Conservation (phyloP, 2,888 invertebrate species). For the Aricia artaxerxes region DNA sequence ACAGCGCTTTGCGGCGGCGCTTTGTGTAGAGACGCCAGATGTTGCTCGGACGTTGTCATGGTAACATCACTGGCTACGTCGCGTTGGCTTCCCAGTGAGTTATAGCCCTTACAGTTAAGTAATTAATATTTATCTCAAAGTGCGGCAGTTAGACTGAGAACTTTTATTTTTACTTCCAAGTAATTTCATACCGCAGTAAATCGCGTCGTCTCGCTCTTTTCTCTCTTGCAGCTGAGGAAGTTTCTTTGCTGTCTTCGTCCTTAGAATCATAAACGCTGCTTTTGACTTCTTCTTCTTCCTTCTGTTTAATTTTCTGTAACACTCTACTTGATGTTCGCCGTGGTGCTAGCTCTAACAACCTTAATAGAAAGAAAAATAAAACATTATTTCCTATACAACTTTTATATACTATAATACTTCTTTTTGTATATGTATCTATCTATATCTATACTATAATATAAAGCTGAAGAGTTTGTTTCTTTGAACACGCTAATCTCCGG, state of each 20-base stretch:
- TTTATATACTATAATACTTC: neutral
- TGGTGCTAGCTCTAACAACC: conserved; percentile 84
- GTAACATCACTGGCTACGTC: too few relatives aligned
- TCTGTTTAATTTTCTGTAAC: conserved; percentile 80
- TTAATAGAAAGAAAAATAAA: conserved; percentile 40
- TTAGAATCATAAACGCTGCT: conserved; percentile 61
- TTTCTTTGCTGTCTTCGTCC: conserved; percentile 72
- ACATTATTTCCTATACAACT: neutral
- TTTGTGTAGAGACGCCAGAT: too few relatives aligned
- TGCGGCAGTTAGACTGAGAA: too few relatives aligned
- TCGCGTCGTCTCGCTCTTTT: conserved; percentile 79
- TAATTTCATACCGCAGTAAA: conserved; percentile 57
- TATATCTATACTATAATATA: too few relatives aligned
- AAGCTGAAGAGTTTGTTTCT: too few relatives aligned
- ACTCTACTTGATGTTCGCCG: conserved; percentile 85
- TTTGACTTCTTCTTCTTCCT: conserved; percentile 70
- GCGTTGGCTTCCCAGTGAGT: too few relatives aligned
- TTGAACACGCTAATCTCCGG: too few relatives aligned
- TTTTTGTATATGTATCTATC: neutral
- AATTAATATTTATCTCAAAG: too few relatives aligned
- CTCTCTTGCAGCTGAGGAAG: conserved; percentile 67
- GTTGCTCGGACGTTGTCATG: too few relatives aligned
- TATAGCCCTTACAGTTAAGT: too few relatives aligned
- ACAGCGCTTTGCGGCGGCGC: too few relatives aligned
- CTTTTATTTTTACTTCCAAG: too few relatives aligned